Evolutionary conservation across 2,797 vertebrate species (phyloP), one percentile per base, ranked within the genome.

Genomic region (Poliocrania exsul): DNA sequence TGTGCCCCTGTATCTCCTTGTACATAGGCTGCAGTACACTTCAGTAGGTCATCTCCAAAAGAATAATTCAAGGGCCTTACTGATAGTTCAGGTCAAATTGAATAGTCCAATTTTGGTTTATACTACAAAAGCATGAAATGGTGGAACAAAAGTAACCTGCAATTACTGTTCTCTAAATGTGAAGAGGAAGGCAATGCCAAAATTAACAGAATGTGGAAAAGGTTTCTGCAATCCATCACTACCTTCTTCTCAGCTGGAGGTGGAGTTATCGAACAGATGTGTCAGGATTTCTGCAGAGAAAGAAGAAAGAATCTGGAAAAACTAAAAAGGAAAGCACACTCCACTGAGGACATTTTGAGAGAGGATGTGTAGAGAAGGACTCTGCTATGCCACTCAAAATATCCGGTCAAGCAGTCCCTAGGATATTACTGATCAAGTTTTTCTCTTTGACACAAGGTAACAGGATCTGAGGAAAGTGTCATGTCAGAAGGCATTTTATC

Each of bases 161-260:
- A 90, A 72, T 65, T 89, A n/a, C 35, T 92, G 19, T 74, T 61
- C 58, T 79, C 28, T 86, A 66, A 61, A 82, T 72, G 28, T 54
- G 42, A 93, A 96, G 47, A 38, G 31, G 31, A 87, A 95, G 60
- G 38, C 80, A 71, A 74, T 97, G 95, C 93, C 95, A 97, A 95
- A 75, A 94, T 96, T 77, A 97, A 96, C 93, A 97, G 90, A 97
- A 97, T 96, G 96, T 93, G 47, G 81, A 96, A 74, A 10, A 86
- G 82, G 80, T 91, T 84, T 92, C 56, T 95, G 75, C 57, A 96
- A 96, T 97, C 89, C 81, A 96, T 96, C 96, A 97, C 84, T 95
- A 92, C 67, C 47, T 94, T 75, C 58, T 56, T 97, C 96, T 92
- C 94, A 93, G 91, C 86, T 96, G 94, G 92, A 95, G 70, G 28